Evolutionary conservation across 2,888 invertebrate species (phyloP).

Genomic region (Cylindroiulus punctatus): DNA sequence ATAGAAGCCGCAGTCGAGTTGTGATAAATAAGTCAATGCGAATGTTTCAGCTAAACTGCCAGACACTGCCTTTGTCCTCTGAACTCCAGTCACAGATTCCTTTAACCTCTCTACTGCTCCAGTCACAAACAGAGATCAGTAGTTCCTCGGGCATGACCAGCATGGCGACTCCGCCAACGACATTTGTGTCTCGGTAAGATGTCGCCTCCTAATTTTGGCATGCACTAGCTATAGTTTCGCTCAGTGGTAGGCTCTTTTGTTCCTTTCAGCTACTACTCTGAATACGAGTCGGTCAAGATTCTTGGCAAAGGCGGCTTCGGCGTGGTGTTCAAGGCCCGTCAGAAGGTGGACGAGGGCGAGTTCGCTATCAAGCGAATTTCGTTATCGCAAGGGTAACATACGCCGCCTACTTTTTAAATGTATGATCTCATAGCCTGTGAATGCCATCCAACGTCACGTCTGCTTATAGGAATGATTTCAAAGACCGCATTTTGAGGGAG

Average conservation of each 20-base stretch:
- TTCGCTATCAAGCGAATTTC: slow-evolving; percentile 96
- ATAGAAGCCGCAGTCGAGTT: too few relatives aligned
- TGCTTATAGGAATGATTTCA: slow-evolving; percentile 73
- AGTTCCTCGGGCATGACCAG: not conserved
- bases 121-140: not conserved
- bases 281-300: slow-evolving; percentile 84
- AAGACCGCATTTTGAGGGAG: slow-evolving; percentile 91
- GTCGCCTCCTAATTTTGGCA: not conserved
- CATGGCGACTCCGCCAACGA: slow-evolving; percentile 50
- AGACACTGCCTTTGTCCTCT: not conserved
- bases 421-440: not conserved
- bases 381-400: slow-evolving; percentile 73
- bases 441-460: not conserved
- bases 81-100: not conserved
- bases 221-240: too few relatives aligned
- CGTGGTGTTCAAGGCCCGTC: slow-evolving; percentile 92
- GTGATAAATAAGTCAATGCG: too few relatives aligned
- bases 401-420: not conserved
- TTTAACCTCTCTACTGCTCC: not conserved
- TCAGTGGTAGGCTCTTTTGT: not conserved
- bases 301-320: slow-evolving; percentile 95
- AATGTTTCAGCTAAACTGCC: not conserved
- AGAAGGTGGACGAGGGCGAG: slow-evolving; percentile 90
- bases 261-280: slow-evolving; percentile 78
- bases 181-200: slow-evolving; percentile 51